These are phyloP conservation scores for Plagodis pulveraria DNA, from an alignment of 2,888 invertebrate genomes.

Conservation along the genomic window DNA sequence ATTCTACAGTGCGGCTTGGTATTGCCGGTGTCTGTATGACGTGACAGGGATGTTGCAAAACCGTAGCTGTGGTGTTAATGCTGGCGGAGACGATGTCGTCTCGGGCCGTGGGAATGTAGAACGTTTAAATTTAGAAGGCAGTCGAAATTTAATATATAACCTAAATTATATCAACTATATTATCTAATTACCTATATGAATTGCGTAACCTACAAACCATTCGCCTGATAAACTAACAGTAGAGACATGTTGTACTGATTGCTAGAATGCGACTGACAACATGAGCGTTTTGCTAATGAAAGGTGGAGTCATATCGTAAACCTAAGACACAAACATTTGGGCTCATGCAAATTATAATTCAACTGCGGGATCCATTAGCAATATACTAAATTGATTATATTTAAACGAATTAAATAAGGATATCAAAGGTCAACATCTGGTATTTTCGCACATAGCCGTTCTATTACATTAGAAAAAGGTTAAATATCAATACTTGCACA, in stretches of 20 bases:
- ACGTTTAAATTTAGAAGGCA: slow-evolving; percentile 63
- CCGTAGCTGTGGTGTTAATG: slow-evolving; percentile 57
- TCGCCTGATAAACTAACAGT: slow-evolving; percentile 17
- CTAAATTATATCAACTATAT: slow-evolving; percentile 18
- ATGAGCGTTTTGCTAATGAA: neutral
- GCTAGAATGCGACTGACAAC: slow-evolving; percentile 5
- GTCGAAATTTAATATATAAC: slow-evolving; percentile 33
- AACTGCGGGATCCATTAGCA: too few species aligned
- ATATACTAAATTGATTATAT: too few species aligned
- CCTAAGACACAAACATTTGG: too few species aligned
- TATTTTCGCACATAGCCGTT: too few species aligned
- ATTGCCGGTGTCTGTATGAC: slow-evolving; percentile 6
- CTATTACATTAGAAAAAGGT: too few species aligned
- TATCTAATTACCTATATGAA: slow-evolving; percentile 24
- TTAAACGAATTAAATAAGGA: too few species aligned
- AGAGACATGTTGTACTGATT: neutral
- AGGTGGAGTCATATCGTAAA: neutral
- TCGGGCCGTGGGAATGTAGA: slow-evolving; percentile 71
- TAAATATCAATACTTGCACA: too few species aligned
- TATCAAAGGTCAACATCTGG: too few species aligned
- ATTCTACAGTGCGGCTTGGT: slow-evolving; percentile 52
- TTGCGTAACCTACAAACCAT: slow-evolving; percentile 14
- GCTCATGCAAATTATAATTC: too few species aligned
- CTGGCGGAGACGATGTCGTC: slow-evolving; percentile 37
- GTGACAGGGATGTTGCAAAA: slow-evolving; percentile 63